Conservation (phyloP, 1,140 invertebrate genomes). For the Brachionus asplanchnoidis region DNA sequence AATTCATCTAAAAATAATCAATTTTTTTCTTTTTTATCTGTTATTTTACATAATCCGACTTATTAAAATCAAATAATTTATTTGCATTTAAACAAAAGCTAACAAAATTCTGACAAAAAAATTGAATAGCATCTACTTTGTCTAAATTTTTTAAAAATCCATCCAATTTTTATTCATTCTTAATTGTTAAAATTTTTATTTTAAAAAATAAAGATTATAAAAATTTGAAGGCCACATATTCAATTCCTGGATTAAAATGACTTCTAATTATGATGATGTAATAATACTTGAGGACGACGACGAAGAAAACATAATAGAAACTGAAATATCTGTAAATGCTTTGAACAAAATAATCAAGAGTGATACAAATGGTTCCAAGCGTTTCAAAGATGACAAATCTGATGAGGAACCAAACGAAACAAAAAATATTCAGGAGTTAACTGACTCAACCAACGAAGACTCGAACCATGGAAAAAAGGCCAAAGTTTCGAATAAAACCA, state of each 20-base stretch:
- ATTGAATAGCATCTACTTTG: neutral
- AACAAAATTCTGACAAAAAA: neutral
- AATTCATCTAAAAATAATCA: neutral
- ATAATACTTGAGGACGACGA: constrained; percentile 16
- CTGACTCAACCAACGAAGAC: neutral
- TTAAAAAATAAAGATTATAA: neutral
- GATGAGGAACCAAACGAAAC: constrained; percentile 14
- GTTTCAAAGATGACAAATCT: constrained; percentile 5
- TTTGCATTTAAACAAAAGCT: neutral
- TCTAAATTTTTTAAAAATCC: neutral
- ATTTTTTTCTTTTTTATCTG: neutral
- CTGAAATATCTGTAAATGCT: neutral
- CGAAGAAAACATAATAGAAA: neutral
- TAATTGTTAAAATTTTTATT: neutral
- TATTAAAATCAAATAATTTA: too few relatives aligned
- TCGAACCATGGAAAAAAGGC: neutral
- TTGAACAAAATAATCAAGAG: neutral
- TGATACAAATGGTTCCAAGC: neutral
- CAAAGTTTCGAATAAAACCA: neutral
- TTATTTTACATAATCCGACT: too few relatives aligned
- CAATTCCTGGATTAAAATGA: neutral
- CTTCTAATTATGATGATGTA: constrained; percentile 28
- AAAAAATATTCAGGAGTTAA: neutral
- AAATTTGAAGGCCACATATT: neutral
- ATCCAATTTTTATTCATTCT: neutral